Base-by-base conservation (phyloP, 2,888 invertebrate genomes). In the Noctua janthina region DNA sequence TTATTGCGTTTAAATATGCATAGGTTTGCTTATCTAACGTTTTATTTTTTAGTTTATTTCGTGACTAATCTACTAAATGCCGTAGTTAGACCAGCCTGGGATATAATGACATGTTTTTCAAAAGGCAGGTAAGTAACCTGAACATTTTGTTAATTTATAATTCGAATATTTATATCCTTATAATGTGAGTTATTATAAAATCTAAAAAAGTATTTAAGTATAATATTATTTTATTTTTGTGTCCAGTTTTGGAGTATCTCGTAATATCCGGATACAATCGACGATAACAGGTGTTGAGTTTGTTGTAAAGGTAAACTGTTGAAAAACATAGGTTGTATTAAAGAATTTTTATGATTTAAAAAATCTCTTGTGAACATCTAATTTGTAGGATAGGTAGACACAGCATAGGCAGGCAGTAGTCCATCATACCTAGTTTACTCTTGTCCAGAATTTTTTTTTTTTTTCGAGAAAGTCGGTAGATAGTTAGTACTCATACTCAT, bases 1-100 rank as follows among this genome's bases (percentile, higher is more conserved):
- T 75, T 91, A 91, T 90, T 92, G 92, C 91, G 92, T 91, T 49
- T 56, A 88, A 89, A 92, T 93, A 89, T 92, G 89, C 91, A 92
- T 91, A 91, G 20, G 11, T 51, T 49, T 6, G 8, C 17, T 43
- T 49, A 43, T 62, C 13, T 23, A 35, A 87, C 79, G 78, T 59
- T 76, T 88, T 87, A 86, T 88, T 81, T 5, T 10, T 11, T 29
- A 29, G 71, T 76, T 82, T 68, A 81, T 68, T 81, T 87, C 76
- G 83, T 89, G 88, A 88, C 83, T 89, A 82, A 89, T 88, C 46
- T 68, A 76, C 62, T 64, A 43, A 67, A 71, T 72, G 74, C 64
- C 67, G 71, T 56, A 11, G 23, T 66, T 29, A 29, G 17, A 3
- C 29, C 54, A 75, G 51, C n/a, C 11, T 71, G 35, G 29, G n/a